Evolutionary conservation across 2,113 vertebrate genomes (phyloP).

Genomic region (Miniopterus natalensis): DNA sequence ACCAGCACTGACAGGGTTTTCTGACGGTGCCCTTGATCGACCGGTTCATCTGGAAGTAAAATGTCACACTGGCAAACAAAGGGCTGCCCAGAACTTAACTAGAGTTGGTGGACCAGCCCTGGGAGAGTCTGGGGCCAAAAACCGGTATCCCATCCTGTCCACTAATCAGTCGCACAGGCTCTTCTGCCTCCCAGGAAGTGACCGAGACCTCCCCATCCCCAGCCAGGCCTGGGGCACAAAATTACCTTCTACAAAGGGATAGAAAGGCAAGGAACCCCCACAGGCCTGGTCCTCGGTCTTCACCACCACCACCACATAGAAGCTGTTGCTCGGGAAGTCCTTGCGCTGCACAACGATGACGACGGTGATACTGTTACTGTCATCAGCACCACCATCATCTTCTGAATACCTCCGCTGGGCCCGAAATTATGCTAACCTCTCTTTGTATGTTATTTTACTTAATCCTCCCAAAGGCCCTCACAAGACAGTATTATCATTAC

Average conservation of each 20-base stretch:
- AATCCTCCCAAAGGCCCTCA: not conserved
- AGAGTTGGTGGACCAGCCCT: not conserved
- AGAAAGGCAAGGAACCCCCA: slow-evolving; percentile 93
- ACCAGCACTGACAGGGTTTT: slow-evolving; percentile 94
- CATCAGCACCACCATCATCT: not conserved
- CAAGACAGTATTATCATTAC: not conserved
- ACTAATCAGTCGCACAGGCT: not conserved
- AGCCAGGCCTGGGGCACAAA: not conserved
- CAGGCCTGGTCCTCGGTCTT: slow-evolving; percentile 98
- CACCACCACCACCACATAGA: slow-evolving; percentile 98
- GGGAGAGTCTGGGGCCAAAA: not conserved
- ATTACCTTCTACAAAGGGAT: slow-evolving; percentile 89
- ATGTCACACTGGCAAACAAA: not conserved
- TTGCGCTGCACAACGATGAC: slow-evolving; percentile 89
- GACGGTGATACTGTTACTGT: accelerated
- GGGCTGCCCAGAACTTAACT: not conserved
- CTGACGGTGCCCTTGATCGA: slow-evolving; percentile 94
- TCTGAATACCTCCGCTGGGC: not conserved
- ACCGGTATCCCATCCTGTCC: not conserved
- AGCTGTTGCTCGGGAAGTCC: slow-evolving; percentile 97
- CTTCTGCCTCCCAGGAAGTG: not conserved
- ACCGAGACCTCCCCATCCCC: not conserved
- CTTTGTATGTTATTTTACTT: not conserved
- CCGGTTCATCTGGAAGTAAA: slow-evolving; percentile 90
- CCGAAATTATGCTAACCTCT: not conserved